Conservation (phyloP, 2,888 invertebrate genomes). For the Zootermopsis nevadensis region DNA sequence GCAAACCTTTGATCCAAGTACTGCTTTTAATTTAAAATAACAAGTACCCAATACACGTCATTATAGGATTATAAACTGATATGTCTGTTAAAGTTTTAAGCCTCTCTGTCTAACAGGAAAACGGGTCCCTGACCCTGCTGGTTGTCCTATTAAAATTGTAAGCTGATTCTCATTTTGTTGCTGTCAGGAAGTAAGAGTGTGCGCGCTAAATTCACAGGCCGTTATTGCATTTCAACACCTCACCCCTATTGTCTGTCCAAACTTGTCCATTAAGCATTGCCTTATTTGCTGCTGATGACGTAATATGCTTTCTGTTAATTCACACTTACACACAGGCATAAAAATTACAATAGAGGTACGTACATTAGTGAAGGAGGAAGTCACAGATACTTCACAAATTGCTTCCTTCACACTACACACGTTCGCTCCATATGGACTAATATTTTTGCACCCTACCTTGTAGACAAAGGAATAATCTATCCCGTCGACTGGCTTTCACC, state of each 20-base stretch:
- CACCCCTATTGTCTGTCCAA: neutral
- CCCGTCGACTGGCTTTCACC: no score
- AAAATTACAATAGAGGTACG: neutral
- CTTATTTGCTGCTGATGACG: neutral
- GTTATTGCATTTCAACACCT: neutral
- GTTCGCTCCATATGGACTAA: no score
- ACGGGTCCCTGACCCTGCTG: neutral
- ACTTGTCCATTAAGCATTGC: neutral
- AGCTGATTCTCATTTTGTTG: neutral
- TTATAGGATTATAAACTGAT: no score
- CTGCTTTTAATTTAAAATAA: no score
- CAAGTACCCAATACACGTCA: no score
- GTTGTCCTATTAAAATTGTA: neutral
- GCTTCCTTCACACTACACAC: no score
- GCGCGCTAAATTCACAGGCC: neutral
- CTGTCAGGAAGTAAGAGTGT: neutral
- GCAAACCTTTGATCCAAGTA: no score
- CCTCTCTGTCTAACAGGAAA: neutral
- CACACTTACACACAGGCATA: neutral
- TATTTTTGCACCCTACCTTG: no score
- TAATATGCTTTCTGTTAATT: neutral
- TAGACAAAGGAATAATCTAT: no score
- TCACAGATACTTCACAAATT: no score
- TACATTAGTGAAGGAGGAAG: no score
- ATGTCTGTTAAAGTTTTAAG: no score